These are phyloP conservation scores for Zaprionus bogoriensis DNA, from an alignment of 2,888 invertebrate species.

Conservation along the genomic window DNA sequence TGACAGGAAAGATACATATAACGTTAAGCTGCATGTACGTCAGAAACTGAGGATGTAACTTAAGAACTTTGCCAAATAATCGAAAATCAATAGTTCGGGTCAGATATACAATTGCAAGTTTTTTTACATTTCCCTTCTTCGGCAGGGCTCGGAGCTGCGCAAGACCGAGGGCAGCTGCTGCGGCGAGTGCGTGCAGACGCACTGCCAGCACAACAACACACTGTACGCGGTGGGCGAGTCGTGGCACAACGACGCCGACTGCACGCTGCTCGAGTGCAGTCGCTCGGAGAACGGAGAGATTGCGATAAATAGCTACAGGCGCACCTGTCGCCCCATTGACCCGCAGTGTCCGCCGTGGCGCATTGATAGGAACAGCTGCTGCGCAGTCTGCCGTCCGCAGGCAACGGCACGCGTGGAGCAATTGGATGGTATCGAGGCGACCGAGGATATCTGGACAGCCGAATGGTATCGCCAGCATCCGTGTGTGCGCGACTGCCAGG, in stretches of 20 bases:
- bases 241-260: conserved; percentile 80
- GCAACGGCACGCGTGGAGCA: conserved; percentile 34
- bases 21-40: too few species aligned
- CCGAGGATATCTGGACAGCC: conserved; percentile 71
- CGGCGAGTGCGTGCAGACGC: conserved; percentile 80
- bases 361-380: conserved; percentile 78
- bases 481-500: conserved; percentile 86
- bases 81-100: too few species aligned
- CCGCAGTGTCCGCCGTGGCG: conserved; percentile 72
- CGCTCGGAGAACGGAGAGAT: conserved; percentile 65
- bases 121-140: too few species aligned
- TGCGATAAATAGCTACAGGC: conserved; percentile 78
- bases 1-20: too few species aligned
- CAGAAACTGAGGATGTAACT: too few species aligned
- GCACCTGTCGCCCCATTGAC: conserved; percentile 76
- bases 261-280: conserved; percentile 80
- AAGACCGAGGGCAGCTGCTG: conserved; percentile 77
- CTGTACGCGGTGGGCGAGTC: conserved; percentile 79
- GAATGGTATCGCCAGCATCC: conserved; percentile 83
- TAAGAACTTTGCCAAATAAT: too few species aligned
- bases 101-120: too few species aligned
- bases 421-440: conserved; percentile 21
- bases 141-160: conserved; percentile 79
- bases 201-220: conserved; percentile 78
- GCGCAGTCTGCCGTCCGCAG: conserved; percentile 70